Evolutionary conservation across 53 echinoderm and acorn worm genomes (phyloP).

Genomic region (Hippasteria phrygiana): DNA sequence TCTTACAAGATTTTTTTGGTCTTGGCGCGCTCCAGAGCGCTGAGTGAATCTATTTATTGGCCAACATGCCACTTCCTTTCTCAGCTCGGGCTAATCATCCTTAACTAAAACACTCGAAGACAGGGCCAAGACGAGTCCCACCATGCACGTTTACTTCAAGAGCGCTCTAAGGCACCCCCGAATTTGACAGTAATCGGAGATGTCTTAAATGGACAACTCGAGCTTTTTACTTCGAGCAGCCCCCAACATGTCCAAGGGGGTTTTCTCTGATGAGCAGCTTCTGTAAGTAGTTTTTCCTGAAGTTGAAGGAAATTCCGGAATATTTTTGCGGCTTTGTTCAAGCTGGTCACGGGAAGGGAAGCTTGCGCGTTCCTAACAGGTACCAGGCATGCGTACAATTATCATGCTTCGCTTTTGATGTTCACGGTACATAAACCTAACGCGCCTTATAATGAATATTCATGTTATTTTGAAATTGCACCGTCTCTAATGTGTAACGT

Average conservation of each 20-base stretch:
- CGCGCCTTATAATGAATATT: no score
- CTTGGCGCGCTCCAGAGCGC: not conserved
- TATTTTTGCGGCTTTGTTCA: not conserved
- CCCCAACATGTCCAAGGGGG: conserved; percentile 36
- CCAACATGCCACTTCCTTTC: conserved; percentile 34
- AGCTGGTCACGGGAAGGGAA: not conserved
- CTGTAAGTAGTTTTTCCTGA: conserved; percentile 20
- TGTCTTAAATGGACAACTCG: conserved; percentile 63
- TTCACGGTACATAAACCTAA: no score
- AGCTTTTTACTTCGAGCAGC: conserved; percentile 13
- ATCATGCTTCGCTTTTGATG: no score
- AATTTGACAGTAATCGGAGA: conserved; percentile 62
- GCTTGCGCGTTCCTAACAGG: not conserved
- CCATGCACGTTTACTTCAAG: conserved; percentile 48
- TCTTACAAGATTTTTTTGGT: not conserved
- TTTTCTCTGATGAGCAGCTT: conserved; percentile 16
- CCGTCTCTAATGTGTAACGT: no score
- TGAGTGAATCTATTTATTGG: conserved; percentile 31
- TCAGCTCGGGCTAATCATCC: conserved; percentile 37
- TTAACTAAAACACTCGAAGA: conserved; percentile 57
- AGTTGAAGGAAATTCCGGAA: not conserved
- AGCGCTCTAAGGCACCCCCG: conserved; percentile 40
- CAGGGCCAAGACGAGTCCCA: not conserved
- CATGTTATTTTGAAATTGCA: no score
- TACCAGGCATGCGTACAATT: no score